Evolutionary conservation across 2,888 invertebrate genomes (phyloP).

Genomic region (Fragum sueziense): DNA sequence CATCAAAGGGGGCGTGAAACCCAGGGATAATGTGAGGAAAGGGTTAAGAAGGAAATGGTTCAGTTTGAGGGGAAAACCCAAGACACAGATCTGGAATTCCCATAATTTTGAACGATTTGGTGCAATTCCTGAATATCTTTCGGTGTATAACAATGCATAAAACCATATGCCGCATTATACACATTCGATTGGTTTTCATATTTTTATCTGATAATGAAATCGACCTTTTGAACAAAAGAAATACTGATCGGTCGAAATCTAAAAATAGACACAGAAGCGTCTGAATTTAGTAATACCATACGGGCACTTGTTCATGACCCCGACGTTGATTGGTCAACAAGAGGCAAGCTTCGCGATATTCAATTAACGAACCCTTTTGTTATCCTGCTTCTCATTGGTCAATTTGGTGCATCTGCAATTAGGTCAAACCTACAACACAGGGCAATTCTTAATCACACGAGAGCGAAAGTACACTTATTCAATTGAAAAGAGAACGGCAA

Average conservation of each 20-base stretch:
- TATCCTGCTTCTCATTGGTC: slow-evolving; percentile 53
- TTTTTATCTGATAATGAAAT: slow-evolving; percentile 14
- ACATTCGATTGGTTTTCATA: background rate
- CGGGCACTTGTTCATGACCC: slow-evolving; percentile 63
- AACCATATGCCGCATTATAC: too few species aligned
- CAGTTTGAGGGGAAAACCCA: slow-evolving; percentile 14
- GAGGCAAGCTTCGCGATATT: slow-evolving; percentile 57
- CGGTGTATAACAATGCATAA: too few species aligned
- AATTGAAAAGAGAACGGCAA: background rate
- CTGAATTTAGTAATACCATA: slow-evolving; percentile 60
- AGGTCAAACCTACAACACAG: background rate
- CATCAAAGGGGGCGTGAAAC: too few species aligned
- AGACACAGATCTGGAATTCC: background rate
- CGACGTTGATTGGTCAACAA: slow-evolving; percentile 54
- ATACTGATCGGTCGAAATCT: slow-evolving; percentile 2
- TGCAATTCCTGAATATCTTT: too few species aligned
- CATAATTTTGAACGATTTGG: background rate
- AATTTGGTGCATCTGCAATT: background rate
- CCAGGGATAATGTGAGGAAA: too few species aligned
- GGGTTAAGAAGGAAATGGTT: background rate
- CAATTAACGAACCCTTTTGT: slow-evolving; percentile 46
- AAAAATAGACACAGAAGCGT: slow-evolving; percentile 16
- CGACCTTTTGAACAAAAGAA: slow-evolving; percentile 14
- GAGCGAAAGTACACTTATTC: background rate
- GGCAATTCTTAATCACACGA: background rate